Evolutionary conservation across 30 jellyfish, hydroid and myxozoan genomes (phyloP), one percentile per base, ranked within the genome.

Genomic region (Calvadosia cruxmelitensis): DNA sequence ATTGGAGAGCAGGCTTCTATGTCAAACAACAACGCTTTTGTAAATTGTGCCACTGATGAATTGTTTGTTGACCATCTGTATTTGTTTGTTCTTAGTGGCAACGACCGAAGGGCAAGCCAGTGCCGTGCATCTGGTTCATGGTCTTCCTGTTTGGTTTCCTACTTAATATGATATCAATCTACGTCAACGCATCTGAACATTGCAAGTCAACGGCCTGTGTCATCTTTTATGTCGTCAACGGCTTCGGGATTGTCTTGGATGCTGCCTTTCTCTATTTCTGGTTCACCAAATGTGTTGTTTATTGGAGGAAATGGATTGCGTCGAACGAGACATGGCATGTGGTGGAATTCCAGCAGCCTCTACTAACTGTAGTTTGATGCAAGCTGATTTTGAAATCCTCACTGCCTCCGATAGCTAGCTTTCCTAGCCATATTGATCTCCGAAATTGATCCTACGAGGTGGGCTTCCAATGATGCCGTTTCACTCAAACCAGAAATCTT

Each of bases 161-260:
- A 31, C 61, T 88, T 67, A 88, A 88, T 53, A 72, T 88, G 29
- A 34, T 88, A 28, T 88, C 97, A 23, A 88, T 88, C 29, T 82
- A 88, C 28, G 94, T 88, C 75, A 88, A 88, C 61, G 97, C 97
- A 12, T 75, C 94, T 1, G 94, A 88, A 52, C 34, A 78, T 51
- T 88, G 97, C 83, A 73, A 88, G 50, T 88, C 97, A 24, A 88
- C 97, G 20, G 97, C 97, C 26, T 88, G 97, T 80, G 68, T 88
- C 25, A 88, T 88, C 28, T 88, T 88, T 49, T 88, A 88, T 31
- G 97, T 88, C 29, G 94, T 88, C 76, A 88, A 88, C 53, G 97
- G 97, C 0, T 88, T 88, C 63, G 97, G 97, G 23, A 88, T 88
- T 33, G 83, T 88, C 2, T 64, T 88, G 28, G 97, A 81, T 51